These are phyloP conservation scores for Platyscapa corneri DNA, from an alignment of 1,140 invertebrate genomes.

Conservation along the genomic window DNA sequence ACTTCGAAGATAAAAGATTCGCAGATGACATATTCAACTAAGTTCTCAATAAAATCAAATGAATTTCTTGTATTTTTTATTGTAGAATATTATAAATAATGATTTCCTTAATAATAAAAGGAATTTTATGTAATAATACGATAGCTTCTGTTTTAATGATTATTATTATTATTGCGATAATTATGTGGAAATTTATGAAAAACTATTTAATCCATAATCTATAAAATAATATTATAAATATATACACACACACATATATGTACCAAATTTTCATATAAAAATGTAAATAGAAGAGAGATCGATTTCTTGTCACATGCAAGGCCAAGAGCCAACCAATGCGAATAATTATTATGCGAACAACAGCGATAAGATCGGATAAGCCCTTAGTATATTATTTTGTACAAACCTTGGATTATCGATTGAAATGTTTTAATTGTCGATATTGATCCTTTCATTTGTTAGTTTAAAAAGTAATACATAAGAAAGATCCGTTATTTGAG, in stretches of 20 bases:
- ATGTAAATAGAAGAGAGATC: background rate
- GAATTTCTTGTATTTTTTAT: background rate
- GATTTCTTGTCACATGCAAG: conserved; percentile 2
- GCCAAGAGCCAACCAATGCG: background rate
- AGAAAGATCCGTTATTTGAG: background rate
- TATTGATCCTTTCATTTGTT: background rate
- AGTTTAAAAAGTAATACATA: background rate
- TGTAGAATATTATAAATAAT: background rate
- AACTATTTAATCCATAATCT: too few species aligned
- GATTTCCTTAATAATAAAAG: too few species aligned
- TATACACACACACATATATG: too few species aligned
- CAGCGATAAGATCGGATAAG: conserved; percentile 5
- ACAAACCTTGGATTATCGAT: conserved; percentile 8
- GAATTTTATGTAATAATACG: too few species aligned
- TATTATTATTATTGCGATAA: too few species aligned
- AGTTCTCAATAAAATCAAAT: background rate
- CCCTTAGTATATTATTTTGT: conserved; percentile 3
- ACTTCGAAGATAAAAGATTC: background rate
- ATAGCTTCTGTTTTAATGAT: too few species aligned
- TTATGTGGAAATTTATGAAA: too few species aligned
- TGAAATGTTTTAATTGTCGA: conserved; percentile 19
- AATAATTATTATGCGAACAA: background rate
- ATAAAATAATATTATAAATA: too few species aligned
- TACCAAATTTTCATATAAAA: background rate
- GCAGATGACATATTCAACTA: background rate